Conservation (phyloP, 2,888 invertebrate genomes). For the Stenotaenia linearis region DNA sequence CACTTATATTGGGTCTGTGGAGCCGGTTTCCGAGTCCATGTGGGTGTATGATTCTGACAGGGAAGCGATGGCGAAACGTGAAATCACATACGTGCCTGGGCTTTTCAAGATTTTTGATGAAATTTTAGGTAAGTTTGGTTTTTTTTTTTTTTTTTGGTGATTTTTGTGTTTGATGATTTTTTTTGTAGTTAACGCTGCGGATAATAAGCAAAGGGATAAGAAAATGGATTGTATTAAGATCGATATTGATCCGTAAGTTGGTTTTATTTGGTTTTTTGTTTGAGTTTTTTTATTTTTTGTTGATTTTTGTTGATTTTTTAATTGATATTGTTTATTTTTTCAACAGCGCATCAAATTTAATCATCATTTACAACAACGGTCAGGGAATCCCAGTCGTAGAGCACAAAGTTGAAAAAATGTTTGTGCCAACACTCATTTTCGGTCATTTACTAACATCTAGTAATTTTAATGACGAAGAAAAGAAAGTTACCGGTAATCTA, state of each 20-base stretch:
- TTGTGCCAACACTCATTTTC: constrained; percentile 98
- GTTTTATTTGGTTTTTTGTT: no score
- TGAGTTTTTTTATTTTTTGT: not conserved
- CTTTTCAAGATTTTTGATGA: constrained; percentile 99
- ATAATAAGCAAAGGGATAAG: constrained; percentile 90
- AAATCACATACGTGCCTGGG: constrained; percentile 90
- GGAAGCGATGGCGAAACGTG: constrained; percentile 70
- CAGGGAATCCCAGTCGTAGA: constrained; percentile 93
- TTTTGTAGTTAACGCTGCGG: constrained; percentile 91
- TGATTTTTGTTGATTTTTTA: not conserved
- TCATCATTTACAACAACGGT: constrained; percentile 96
- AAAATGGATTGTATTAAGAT: constrained; percentile 87
- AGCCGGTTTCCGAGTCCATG: constrained; percentile 58
- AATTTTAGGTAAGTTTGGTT: constrained; percentile 60
- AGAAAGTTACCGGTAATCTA: constrained; percentile 71
- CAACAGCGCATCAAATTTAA: constrained; percentile 76
- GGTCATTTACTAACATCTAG: constrained; percentile 97
- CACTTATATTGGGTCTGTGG: constrained; percentile 83
- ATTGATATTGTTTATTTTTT: constrained; percentile 40
- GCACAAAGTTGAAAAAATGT: constrained; percentile 97
- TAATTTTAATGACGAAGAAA: constrained; percentile 96
- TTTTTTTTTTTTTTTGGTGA: no score
- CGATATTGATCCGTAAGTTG: constrained; percentile 63
- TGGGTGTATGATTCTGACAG: constrained; percentile 80
- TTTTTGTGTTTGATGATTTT: constrained; percentile 39